These are phyloP conservation scores for Hesperophylax magnus DNA, from an alignment of 1,140 invertebrate species.

Conservation along the genomic window DNA sequence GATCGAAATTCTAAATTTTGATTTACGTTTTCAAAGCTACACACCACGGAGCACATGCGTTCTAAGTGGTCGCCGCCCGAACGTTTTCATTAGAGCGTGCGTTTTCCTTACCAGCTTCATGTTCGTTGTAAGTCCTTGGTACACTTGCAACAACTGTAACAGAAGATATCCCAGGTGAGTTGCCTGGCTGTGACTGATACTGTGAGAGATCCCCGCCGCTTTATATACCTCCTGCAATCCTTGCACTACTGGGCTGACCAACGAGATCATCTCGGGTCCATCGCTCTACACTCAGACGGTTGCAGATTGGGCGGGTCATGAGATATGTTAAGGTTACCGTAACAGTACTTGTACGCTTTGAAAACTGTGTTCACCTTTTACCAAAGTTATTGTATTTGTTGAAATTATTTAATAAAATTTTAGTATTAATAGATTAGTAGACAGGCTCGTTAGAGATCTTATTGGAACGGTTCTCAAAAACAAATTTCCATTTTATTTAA, in stretches of 20 bases:
- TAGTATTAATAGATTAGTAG: too few species aligned
- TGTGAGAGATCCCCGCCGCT: constrained; percentile 39
- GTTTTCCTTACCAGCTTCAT: constrained; percentile 40
- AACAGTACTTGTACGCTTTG: too few species aligned
- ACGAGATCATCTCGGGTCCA: constrained; percentile 45
- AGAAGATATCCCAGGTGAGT: constrained; percentile 19
- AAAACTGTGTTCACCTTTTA: too few species aligned
- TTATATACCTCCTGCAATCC: constrained; percentile 52
- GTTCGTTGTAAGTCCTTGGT: constrained; percentile 11
- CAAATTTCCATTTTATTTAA: too few species aligned
- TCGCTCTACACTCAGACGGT: constrained; percentile 41
- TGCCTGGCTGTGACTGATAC: constrained; percentile 53
- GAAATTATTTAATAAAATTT: too few species aligned
- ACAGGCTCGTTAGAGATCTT: too few species aligned
- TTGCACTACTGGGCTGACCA: constrained; percentile 48
- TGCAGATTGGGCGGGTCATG: constrained; percentile 10
- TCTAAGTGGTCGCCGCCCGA: not conserved
- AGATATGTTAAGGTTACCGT: too few species aligned
- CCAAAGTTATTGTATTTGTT: too few species aligned
- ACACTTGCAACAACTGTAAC: constrained; percentile 7
- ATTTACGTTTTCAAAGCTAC: not conserved
- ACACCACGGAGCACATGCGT: not conserved
- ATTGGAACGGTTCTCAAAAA: too few species aligned
- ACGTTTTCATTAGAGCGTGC: not conserved
- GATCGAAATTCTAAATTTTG: not conserved